These are phyloP conservation scores for Brachionus angularis DNA, from an alignment of 1,140 invertebrate species.

Conservation along the genomic window DNA sequence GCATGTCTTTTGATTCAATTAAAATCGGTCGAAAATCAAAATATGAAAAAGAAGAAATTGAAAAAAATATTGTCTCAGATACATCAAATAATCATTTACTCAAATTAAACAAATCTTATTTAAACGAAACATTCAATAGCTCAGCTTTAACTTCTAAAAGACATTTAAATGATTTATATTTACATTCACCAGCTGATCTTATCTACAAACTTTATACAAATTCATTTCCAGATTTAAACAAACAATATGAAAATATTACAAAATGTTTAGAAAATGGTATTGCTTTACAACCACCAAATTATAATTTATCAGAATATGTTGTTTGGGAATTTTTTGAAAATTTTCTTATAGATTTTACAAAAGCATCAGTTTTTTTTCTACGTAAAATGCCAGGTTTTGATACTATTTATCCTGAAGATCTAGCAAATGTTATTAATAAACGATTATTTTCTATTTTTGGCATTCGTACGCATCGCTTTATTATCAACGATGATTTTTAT, in stretches of 20 bases:
- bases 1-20: slow-evolving; percentile 53
- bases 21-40: slow-evolving; percentile 56
- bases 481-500: not conserved
- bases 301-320: no score
- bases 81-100: no score
- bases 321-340: not conserved
- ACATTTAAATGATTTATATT: no score
- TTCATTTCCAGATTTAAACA: not conserved
- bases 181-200: no score
- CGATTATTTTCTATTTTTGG: not conserved
- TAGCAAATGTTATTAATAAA: not conserved
- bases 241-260: not conserved
- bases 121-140: no score
- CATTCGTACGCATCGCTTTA: not conserved
- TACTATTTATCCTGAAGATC: not conserved
- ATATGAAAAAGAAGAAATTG: slow-evolving; percentile 50
- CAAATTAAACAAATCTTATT: no score
- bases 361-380: not conserved
- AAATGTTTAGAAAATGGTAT: no score
- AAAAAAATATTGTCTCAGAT: no score
- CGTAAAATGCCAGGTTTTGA: not conserved
- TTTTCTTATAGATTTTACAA: not conserved
- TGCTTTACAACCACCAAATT: no score
- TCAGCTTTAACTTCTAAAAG: not conserved
- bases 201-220: no score